Percentiles rank a stretch among this genome's conserved stretches.
Conservation (phyloP, 2,888 invertebrate species). For the Ectemnius cavifrons region DNA sequence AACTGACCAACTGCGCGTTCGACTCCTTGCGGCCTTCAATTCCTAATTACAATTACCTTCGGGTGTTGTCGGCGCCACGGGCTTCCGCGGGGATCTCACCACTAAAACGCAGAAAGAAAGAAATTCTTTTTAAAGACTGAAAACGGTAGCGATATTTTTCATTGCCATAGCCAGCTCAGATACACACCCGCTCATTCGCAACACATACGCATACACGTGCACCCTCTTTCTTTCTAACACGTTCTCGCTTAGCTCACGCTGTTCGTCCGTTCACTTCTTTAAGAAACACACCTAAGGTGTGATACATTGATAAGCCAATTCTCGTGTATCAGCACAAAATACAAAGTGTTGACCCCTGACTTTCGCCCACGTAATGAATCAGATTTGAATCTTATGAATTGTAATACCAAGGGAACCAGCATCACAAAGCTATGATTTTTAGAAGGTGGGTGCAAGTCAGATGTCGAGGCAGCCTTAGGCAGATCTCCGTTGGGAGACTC, state of each 20-base stretch:
- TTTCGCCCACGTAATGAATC: conserved; percentile 14
- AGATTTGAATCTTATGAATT: too few relatives aligned
- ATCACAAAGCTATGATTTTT: too few relatives aligned
- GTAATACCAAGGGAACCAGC: too few relatives aligned
- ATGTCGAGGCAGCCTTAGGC: not conserved
- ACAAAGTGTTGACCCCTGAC: conserved; percentile 13
- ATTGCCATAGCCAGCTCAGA: conserved; percentile 32
- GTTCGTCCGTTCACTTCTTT: not conserved
- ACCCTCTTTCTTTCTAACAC: not conserved
- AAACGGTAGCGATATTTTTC: conserved; percentile 24
- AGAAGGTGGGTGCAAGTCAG: not conserved
- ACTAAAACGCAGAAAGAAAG: conserved; percentile 78
- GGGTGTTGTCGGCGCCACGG: conserved; percentile 77
- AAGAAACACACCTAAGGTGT: conserved; percentile 40
- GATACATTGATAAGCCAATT: conserved; percentile 43
- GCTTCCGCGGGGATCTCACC: conserved; percentile 79
- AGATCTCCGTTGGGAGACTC: not conserved
- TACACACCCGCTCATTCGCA: not conserved
- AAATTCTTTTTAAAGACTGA: conserved; percentile 47
- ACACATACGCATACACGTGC: not conserved
- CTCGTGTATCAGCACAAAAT: conserved; percentile 26
- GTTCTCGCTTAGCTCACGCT: not conserved
- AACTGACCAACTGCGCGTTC: conserved; percentile 77
- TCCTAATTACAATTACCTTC: conserved; percentile 80
- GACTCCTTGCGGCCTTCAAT: conserved; percentile 77